phyloP scores from a whole-genome alignment of 2,113 vertebrate species.

The Zonotrichia leucophrys region DNA sequence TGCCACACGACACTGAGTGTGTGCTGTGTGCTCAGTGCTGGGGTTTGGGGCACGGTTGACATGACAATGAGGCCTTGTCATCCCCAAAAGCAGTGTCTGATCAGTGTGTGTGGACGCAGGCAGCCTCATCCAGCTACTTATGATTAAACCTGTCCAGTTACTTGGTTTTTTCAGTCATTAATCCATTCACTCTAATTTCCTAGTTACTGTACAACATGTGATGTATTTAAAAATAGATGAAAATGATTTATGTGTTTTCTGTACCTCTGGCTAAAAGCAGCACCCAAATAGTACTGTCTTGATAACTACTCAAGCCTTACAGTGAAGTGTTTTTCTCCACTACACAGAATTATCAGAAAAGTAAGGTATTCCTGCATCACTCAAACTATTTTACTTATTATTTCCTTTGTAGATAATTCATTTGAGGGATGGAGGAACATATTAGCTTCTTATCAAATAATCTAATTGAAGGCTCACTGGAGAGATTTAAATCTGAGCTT shows the following conservation, averaged over 20 bases:
- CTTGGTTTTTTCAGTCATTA: not conserved
- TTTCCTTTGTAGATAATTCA: constrained; percentile 4
- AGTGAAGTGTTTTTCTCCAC: not conserved
- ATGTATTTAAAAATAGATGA: not conserved
- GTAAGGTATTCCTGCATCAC: not conserved
- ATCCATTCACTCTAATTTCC: not conserved
- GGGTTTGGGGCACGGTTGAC: not conserved
- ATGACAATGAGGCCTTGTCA: not conserved
- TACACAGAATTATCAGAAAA: not conserved
- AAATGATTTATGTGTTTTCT: accelerated
- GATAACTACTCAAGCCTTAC: not conserved
- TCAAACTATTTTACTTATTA: not conserved
- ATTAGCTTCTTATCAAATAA: constrained; percentile 17
- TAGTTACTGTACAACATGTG: not conserved
- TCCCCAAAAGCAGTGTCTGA: not conserved
- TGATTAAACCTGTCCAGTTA: not conserved
- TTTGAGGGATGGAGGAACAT: constrained; percentile 6
- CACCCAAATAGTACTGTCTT: not conserved
- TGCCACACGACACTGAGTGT: accelerated
- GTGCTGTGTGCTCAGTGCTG: not conserved
- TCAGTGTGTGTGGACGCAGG: not conserved
- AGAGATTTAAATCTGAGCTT: constrained; percentile 31
- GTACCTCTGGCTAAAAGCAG: not conserved
- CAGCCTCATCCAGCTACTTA: not conserved
- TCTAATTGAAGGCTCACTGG: constrained; percentile 24